Evolutionary conservation across 2,888 invertebrate genomes (phyloP).

Genomic region (Agriopis aurantiaria): DNA sequence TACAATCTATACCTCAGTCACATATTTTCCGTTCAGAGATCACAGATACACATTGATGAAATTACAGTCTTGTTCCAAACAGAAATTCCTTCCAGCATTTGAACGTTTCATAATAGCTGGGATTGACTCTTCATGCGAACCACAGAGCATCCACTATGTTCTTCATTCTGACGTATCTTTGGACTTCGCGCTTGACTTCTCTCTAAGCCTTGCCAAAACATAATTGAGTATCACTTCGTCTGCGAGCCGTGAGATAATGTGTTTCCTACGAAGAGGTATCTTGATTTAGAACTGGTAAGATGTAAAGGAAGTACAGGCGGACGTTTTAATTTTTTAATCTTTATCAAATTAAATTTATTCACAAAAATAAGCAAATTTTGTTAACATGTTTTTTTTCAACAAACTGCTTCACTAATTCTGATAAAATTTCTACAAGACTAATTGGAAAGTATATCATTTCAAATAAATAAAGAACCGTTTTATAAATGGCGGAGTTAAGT

Average conservation of each 20-base stretch:
- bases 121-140: conserved; percentile 22
- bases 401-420: no score
- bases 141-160: conserved; percentile 13
- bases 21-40: neutral
- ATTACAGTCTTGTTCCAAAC: conserved; percentile 1
- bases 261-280: neutral
- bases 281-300: neutral
- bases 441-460: no score
- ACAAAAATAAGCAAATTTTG: no score
- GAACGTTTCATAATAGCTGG: conserved; percentile 20
- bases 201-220: conserved; percentile 36
- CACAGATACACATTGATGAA: neutral
- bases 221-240: conserved; percentile 34
- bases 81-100: conserved; percentile 9
- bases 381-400: no score
- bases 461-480: no score
- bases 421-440: no score
- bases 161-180: conserved; percentile 29
- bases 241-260: conserved; percentile 21
- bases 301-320: neutral
- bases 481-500: no score
- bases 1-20: neutral
- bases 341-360: no score
- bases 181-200: conserved; percentile 30
- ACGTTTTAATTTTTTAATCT: neutral